A percentile compares a stretch with the other conserved stretches of the same genome.
Conservation (phyloP, 53 echinoderm and acorn worm genomes). For the Actinopyga echinites region DNA sequence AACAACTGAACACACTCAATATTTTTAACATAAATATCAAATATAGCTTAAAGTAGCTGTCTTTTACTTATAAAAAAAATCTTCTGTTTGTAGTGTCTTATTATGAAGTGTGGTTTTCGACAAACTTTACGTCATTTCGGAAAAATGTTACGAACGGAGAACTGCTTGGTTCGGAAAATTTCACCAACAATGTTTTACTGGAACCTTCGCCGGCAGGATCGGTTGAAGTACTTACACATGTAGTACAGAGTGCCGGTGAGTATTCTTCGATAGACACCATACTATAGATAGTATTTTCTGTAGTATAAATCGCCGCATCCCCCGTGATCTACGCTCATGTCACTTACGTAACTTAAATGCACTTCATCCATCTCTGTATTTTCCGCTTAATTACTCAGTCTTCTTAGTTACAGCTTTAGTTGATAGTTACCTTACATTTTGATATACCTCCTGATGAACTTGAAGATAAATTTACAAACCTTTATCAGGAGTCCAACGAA, state of each 20-base stretch:
- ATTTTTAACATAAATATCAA: background rate
- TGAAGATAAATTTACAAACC: no score
- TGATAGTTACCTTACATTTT: no score
- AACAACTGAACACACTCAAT: no score
- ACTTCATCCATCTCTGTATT: no score
- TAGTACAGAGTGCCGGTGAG: constrained; percentile 10
- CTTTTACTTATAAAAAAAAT: background rate
- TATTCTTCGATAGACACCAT: background rate
- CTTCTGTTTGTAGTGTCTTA: constrained; percentile 29
- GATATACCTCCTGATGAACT: no score
- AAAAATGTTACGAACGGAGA: constrained; percentile 35
- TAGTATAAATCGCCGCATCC: no score
- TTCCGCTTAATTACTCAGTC: no score
- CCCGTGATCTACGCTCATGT: no score
- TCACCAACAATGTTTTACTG: background rate
- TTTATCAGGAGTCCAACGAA: no score
- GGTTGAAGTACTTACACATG: constrained; percentile 25
- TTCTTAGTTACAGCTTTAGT: no score
- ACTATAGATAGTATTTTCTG: no score
- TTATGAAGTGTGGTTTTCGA: constrained; percentile 51
- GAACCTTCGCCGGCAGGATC: constrained; percentile 37
- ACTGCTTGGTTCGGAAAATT: constrained; percentile 36
- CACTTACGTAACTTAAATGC: no score
- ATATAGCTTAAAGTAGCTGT: background rate
- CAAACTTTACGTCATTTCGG: constrained; percentile 54